Base-by-base conservation (phyloP, 2,113 vertebrate species). In the Tupaia tana region DNA sequence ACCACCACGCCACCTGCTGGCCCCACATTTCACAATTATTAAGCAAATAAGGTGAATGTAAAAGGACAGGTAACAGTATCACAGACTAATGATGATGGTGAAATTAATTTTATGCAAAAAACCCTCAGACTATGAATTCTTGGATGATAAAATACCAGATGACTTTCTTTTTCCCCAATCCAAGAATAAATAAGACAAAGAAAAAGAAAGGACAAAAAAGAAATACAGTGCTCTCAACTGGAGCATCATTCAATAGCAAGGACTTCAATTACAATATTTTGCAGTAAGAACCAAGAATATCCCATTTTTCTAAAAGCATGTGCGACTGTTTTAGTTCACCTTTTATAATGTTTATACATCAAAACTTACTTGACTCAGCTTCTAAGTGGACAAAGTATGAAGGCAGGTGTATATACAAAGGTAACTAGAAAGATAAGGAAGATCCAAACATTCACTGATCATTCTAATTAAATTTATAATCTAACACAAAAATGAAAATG, bases 391-490 rank as follows among this genome's bases (percentile, higher is more conserved):
- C 67, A 96, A 91, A 89, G 74, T 58, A 78, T 90, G 25, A 95
- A 89, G n/a, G 18, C 63, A 90, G 54, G 12, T 58, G 3, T 86
- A 2, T 83, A 96, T 85, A 88, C 66, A 94, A 95, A 95, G 52
- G 43, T 96, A 63, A 96, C 25, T 74, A 16, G 86, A 90, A 90
- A 24, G 43, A 95, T 66, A 92, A 67, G 54, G 10, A 82, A 93
- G 66, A 89, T 71, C 77, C 1, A 84, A 69, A 96, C 54, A 96
- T 91, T 87, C 86, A 89, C 0, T 79, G 63, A 81, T 90, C 25
- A 88, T 92, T 87, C 67, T 93, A 92, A 90, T 73, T 63, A 70
- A 93, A 56, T 64, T 88, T 96, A 75, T 89, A 91, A 96, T 73
- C 83, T 94, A 84, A 43, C 43, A 43, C 43, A 43, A 94, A 96